phyloP scores from a whole-genome alignment of 2,797 vertebrate species.

The Tinamus major region DNA sequence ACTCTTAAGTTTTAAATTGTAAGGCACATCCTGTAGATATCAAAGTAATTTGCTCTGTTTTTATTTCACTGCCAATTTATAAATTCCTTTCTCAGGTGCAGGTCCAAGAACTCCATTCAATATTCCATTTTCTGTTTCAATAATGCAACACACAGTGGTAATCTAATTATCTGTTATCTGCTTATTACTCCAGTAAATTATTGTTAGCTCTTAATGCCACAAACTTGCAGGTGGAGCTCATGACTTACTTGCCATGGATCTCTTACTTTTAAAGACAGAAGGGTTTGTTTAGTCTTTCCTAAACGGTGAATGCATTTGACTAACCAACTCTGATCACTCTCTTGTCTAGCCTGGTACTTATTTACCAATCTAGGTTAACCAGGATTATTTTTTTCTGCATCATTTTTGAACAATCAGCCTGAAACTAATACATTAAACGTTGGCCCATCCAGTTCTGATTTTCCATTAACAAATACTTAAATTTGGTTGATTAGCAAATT shows the following conservation, averaged over 20 bases:
- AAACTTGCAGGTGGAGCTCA: neutral
- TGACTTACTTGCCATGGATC: neutral
- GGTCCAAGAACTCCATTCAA: neutral
- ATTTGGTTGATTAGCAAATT: neutral
- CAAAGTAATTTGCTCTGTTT: neutral
- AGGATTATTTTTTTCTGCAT: neutral
- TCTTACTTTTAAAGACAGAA: neutral
- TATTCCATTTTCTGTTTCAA: neutral
- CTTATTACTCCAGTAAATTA: neutral
- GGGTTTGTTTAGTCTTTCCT: neutral
- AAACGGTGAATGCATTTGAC: neutral
- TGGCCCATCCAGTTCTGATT: neutral
- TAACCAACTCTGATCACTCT: neutral
- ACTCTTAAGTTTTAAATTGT: neutral
- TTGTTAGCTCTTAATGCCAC: fast-evolving
- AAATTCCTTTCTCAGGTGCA: neutral
- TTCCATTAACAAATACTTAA: neutral
- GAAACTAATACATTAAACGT: neutral
- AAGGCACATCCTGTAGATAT: neutral
- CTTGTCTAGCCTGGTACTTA: fast-evolving
- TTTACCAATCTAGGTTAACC: fast-evolving
- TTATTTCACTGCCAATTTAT: neutral
- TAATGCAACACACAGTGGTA: fast-evolving
- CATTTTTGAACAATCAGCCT: neutral
- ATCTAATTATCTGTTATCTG: neutral